phyloP scores from a whole-genome alignment of 2,113 vertebrate species.

The Trichechus manatus region DNA sequence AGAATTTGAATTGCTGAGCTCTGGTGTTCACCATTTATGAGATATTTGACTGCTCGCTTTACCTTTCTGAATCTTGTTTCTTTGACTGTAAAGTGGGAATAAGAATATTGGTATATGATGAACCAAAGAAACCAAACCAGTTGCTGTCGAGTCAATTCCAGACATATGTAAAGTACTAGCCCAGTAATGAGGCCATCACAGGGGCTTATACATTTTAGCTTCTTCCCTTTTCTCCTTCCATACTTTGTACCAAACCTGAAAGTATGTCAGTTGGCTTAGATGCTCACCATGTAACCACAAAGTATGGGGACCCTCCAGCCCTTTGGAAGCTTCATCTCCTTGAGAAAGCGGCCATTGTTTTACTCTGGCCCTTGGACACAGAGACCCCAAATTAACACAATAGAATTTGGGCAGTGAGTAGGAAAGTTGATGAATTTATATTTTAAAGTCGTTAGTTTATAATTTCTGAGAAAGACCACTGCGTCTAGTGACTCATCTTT shows the following conservation, averaged over 20 bases:
- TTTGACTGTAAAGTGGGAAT: not conserved
- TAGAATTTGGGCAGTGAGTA: not conserved
- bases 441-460: slow-evolving; percentile 54
- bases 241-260: not conserved
- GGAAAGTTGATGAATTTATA: slow-evolving; percentile 48
- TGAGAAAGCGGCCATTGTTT: not conserved
- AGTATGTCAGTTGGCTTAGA: not conserved
- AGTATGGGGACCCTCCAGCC: not conserved
- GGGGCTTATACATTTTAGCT: not conserved
- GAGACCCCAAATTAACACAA: not conserved
- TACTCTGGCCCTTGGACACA: not conserved
- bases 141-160: not conserved
- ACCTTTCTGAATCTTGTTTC: slow-evolving; percentile 7
- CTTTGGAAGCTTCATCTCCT: not conserved
- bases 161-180: not conserved
- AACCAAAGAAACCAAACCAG: not conserved
- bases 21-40: not conserved
- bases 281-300: not conserved
- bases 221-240: not conserved
- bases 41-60: not conserved
- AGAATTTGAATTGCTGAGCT: slow-evolving; percentile 4
- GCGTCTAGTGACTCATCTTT: slow-evolving; percentile 56
- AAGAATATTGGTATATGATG: not conserved
- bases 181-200: not conserved
- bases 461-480: slow-evolving; percentile 37